Percentiles rank a stretch among this genome's conserved stretches.
These are phyloP conservation scores for Amaurobius ferox DNA, from an alignment of 2,888 invertebrate species.

Conservation along the genomic window DNA sequence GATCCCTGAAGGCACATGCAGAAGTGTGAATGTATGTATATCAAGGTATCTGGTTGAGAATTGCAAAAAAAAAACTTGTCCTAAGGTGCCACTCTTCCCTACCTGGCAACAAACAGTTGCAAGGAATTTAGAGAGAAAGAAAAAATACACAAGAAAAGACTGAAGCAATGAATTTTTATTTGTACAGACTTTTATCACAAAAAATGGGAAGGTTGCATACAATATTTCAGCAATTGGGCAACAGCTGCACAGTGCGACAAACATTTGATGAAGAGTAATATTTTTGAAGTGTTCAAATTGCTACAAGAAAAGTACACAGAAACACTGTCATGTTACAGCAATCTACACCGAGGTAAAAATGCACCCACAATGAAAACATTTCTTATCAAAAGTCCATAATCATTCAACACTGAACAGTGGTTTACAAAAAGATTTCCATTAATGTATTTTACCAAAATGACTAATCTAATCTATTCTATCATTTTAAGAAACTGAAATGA, in stretches of 20 bases:
- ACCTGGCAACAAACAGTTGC: background rate
- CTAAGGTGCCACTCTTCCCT: too few species aligned
- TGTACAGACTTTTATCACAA: slow-evolving; percentile 65
- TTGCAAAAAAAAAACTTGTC: too few species aligned
- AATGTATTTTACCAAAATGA: background rate
- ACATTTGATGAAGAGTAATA: slow-evolving; percentile 40
- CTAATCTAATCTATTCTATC: background rate
- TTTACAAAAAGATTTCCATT: background rate
- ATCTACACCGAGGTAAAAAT: slow-evolving; percentile 50
- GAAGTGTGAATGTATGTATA: too few species aligned
- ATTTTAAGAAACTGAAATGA: background rate
- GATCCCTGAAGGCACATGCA: too few species aligned
- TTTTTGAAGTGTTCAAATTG: slow-evolving; percentile 27
- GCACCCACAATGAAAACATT: slow-evolving; percentile 42
- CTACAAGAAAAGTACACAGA: slow-evolving; percentile 50
- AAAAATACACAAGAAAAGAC: background rate
- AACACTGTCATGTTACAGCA: slow-evolving; percentile 39
- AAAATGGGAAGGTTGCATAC: slow-evolving; percentile 68
- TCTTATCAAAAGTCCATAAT: slow-evolving; percentile 43
- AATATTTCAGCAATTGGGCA: slow-evolving; percentile 61
- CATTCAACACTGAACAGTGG: slow-evolving; percentile 14
- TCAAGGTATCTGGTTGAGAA: too few species aligned
- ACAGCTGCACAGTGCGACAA: slow-evolving; percentile 64
- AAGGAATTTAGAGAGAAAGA: background rate
- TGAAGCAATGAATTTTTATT: slow-evolving; percentile 24